These are phyloP conservation scores for Alexandromys fortis DNA, from an alignment of 2,113 vertebrate species.

Conservation along the genomic window DNA sequence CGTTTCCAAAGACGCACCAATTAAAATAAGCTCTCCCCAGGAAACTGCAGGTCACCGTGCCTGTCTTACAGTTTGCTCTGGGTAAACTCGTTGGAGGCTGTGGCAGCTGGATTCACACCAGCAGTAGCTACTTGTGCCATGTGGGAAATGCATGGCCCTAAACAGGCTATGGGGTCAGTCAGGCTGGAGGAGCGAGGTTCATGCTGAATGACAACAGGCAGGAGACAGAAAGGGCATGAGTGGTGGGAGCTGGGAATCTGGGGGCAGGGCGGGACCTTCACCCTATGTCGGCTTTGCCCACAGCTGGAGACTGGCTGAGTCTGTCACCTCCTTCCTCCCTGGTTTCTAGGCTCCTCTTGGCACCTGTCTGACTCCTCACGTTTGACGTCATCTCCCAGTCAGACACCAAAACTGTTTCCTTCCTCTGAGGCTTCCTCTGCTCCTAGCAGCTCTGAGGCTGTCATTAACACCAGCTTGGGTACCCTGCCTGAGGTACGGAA, in stretches of 20 bases:
- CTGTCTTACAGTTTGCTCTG: constrained; percentile 39
- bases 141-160: background rate
- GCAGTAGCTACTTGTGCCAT: background rate
- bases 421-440: background rate
- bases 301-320: background rate
- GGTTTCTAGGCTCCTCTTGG: background rate
- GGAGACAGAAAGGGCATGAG: background rate
- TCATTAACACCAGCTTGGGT: background rate
- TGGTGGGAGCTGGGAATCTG: background rate
- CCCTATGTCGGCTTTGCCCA: background rate
- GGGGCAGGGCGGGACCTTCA: background rate
- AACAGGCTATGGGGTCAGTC: background rate
- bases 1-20: constrained; percentile 76
- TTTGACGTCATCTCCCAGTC: background rate
- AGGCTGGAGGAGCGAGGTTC: background rate
- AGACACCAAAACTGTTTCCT: background rate
- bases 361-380: background rate
- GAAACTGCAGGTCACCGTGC: background rate
- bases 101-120: background rate
- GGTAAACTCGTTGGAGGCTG: background rate
- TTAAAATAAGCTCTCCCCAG: constrained; percentile 75
- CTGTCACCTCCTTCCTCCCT: background rate
- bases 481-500: background rate
- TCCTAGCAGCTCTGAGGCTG: background rate
- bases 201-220: background rate